These are phyloP conservation scores for Chrysomela aeneicollis DNA, from an alignment of 2,888 invertebrate species.

Conservation along the genomic window DNA sequence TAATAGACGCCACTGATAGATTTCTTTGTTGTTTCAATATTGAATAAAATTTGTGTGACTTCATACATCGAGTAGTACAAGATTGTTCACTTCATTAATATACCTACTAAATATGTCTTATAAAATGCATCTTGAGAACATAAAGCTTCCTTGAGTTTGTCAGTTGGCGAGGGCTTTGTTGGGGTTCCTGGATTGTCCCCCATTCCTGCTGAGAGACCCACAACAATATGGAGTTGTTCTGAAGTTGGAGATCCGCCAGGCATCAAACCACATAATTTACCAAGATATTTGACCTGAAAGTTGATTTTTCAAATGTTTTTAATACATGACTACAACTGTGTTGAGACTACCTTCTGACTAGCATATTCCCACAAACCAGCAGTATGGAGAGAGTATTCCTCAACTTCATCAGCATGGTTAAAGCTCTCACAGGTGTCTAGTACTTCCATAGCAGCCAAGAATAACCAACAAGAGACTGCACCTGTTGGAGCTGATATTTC, in stretches of 20 bases:
- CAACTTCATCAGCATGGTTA: conserved; percentile 71
- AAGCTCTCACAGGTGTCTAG: conserved; percentile 80
- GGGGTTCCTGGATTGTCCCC: conserved; percentile 72
- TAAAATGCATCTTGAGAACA: conserved; percentile 90
- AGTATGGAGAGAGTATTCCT: conserved; percentile 83
- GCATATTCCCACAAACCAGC: conserved; percentile 89
- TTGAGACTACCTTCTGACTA: conserved; percentile 63
- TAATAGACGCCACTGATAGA: too few species aligned
- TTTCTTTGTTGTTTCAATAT: too few species aligned
- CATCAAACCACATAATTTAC: conserved; percentile 88
- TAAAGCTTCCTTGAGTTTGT: conserved; percentile 87
- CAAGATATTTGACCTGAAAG: conserved; percentile 79
- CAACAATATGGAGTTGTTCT: conserved; percentile 88
- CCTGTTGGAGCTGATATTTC: conserved; percentile 83
- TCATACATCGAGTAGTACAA: too few species aligned
- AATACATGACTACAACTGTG: background rate
- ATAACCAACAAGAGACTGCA: conserved; percentile 91
- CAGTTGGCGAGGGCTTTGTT: conserved; percentile 70
- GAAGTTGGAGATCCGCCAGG: conserved; percentile 84
- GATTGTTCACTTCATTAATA: too few species aligned
- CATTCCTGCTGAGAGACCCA: conserved; percentile 91
- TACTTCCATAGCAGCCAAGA: conserved; percentile 87
- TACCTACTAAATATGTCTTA: conserved; percentile 80
- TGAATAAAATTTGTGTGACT: too few species aligned
- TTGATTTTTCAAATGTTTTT: background rate